phyloP scores from a whole-genome alignment of 35 echinoderm and acorn worm genomes.

The Heliocidaris tuberculata region DNA sequence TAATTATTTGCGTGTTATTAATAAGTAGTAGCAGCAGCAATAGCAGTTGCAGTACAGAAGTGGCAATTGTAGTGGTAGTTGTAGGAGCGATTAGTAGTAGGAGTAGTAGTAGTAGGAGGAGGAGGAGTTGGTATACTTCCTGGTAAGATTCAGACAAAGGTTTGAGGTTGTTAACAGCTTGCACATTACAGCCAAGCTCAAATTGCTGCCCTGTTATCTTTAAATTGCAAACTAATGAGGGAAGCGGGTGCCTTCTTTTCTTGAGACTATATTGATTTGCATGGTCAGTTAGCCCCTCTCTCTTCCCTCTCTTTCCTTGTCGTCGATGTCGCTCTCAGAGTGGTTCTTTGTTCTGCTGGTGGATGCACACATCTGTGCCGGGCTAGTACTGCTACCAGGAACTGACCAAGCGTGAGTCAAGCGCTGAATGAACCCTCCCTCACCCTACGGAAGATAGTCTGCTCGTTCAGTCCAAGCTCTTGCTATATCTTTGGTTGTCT shows the following conservation, averaged over 20 bases:
- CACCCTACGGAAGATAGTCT: not conserved
- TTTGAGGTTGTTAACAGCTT: not conserved
- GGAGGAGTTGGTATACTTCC: not conserved
- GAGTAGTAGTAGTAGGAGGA: not conserved
- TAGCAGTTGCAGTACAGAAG: not conserved
- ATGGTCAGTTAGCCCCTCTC: not conserved
- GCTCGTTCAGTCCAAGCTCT: not conserved
- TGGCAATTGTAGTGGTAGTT: not conserved
- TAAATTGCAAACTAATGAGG: slow-evolving; percentile 4
- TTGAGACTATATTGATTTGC: not conserved
- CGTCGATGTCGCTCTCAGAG: not conserved
- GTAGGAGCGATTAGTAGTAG: not conserved
- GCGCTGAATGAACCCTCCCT: slow-evolving; percentile 7
- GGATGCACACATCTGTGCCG: not conserved
- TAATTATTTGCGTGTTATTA: too few relatives aligned
- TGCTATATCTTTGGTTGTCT: too few relatives aligned
- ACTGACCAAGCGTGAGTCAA: slow-evolving; percentile 15
- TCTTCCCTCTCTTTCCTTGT: not conserved
- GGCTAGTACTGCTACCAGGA: not conserved
- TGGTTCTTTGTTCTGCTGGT: slow-evolving; percentile 1
- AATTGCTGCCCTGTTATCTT: not conserved
- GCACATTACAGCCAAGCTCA: not conserved
- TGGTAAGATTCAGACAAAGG: not conserved
- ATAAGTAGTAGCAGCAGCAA: not conserved
- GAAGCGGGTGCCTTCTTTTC: not conserved